Evolutionary conservation across 2,797 vertebrate species (phyloP).

Genomic region (Pampus argenteus): DNA sequence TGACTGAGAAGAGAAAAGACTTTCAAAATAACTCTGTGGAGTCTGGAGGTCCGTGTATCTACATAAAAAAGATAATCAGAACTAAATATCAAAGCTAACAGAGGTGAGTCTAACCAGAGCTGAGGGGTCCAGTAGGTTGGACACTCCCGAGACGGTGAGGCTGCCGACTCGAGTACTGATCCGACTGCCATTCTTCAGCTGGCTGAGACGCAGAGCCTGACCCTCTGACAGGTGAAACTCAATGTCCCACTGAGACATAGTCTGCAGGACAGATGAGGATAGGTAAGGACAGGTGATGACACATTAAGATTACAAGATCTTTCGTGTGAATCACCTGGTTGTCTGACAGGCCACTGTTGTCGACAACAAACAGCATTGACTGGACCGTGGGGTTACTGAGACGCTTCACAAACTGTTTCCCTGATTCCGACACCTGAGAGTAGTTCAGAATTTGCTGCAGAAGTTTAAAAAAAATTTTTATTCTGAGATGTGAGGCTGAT

Average conservation of each 20-base stretch:
- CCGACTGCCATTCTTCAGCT: slow-evolving; percentile 87
- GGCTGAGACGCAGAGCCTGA: slow-evolving; percentile 80
- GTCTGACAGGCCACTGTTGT: slow-evolving; percentile 84
- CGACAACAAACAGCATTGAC: slow-evolving; percentile 92
- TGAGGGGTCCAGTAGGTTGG: slow-evolving; percentile 74
- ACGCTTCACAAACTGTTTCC: slow-evolving; percentile 84
- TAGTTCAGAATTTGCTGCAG: slow-evolving; percentile 89
- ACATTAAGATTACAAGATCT: fast-evolving
- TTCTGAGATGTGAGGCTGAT: too few species aligned
- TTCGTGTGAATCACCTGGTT: slow-evolving; percentile 85
- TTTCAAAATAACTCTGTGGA: not conserved
- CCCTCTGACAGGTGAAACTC: slow-evolving; percentile 90
- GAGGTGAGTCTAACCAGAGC: slow-evolving; percentile 65
- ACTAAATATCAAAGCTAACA: too few species aligned
- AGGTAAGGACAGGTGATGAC: slow-evolving; percentile 1
- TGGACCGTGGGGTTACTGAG: slow-evolving; percentile 84
- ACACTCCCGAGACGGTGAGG: slow-evolving; percentile 82
- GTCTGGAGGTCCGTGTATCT: not conserved
- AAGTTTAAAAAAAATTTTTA: not conserved
- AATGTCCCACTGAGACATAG: slow-evolving; percentile 88
- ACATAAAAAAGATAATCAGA: not conserved
- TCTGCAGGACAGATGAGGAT: slow-evolving; percentile 75
- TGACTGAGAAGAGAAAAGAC: slow-evolving; percentile 73
- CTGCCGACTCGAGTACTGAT: slow-evolving; percentile 87
- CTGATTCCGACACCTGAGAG: slow-evolving; percentile 84